A percentile compares a stretch with the other conserved stretches of the same genome.
Evolutionary conservation across 2,113 vertebrate genomes (phyloP).

Genomic region (Chlorocebus sabaeus): DNA sequence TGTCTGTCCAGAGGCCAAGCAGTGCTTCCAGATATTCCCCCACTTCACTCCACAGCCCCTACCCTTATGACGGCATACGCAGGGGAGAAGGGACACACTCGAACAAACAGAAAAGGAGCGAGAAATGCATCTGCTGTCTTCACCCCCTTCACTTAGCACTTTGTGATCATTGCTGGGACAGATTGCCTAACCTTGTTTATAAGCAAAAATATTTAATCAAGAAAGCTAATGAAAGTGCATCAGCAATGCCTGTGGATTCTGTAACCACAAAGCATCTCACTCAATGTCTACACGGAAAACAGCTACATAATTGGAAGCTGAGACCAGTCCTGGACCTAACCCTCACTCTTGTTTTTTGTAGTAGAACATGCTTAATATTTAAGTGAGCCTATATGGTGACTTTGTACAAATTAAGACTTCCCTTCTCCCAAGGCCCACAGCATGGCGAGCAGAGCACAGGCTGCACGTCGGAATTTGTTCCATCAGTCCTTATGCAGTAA

Average conservation of each 20-base stretch:
- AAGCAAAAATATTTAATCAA: neutral
- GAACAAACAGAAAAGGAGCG: neutral
- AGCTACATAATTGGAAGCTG: neutral
- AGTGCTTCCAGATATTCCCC: neutral
- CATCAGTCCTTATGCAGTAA: neutral
- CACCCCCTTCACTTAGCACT: too few species aligned
- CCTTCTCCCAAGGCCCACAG: neutral
- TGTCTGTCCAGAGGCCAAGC: neutral
- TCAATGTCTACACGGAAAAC: neutral
- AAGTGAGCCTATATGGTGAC: rapidly evolving
- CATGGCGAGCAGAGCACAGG: neutral
- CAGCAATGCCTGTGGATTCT: neutral
- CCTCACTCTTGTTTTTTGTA: too few species aligned
- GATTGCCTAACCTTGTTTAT: neutral
- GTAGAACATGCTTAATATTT: neutral
- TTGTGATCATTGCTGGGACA: neutral
- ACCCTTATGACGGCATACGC: neutral
- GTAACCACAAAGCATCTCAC: neutral
- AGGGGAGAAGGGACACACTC: neutral
- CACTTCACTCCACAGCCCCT: too few species aligned
- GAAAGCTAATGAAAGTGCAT: neutral
- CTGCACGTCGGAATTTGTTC: too few species aligned
- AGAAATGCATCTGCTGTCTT: neutral
- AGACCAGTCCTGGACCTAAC: neutral
- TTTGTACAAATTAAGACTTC: neutral